Evolutionary conservation across 1,140 invertebrate genomes (phyloP), one percentile per base, ranked within the genome.

Genomic region (Aphelenchoides fujianensis): DNA sequence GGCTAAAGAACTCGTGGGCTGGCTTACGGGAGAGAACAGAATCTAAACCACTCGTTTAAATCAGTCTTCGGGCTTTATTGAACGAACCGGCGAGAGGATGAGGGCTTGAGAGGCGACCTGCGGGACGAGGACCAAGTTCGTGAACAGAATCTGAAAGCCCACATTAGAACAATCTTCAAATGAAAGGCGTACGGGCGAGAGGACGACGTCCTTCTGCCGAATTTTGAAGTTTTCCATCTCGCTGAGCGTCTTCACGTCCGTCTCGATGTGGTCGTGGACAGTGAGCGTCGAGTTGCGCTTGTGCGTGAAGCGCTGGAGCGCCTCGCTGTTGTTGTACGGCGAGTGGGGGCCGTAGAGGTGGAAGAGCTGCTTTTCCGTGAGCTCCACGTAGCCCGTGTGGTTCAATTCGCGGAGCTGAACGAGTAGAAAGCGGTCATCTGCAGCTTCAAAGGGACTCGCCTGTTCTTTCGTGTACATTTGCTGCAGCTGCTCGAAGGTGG

Each of bases 351-450:
- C 76, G 41, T 77, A 77, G 23, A 77, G 35, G 12, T 80, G 19
- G 9, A 68, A 59, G 19, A 77, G 32, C 66, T 77, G 76, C 0
- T 57, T 41, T 23, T 23, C 30, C n/a, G 34, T 75, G n/a, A 77
- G 53, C 12, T 61, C 19, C 2, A 64, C 36, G 57, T 79, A 75
- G 28, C 76, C 76, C 0, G 78, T 80, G 0, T 27, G 23, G 34
- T 80, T 81, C 55, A 77, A 35, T 80, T 80, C 77, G 0, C 48
- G 19, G 37, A 63, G 27, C 78, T 77, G 37, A 48, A 48, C 12
- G 23, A n/a, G n/a, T n/a, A n/a, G n/a, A n/a, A n/a, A n/a, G n/a
- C n/a, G n/a, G n/a, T n/a, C n/a, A n/a, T n/a, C n/a, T n/a, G n/a
- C n/a, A n/a, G n/a, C n/a, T n/a, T n/a, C n/a, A n/a, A n/a, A n/a